phyloP scores from a whole-genome alignment of 2,797 vertebrate species.

The Emys orbicularis region DNA sequence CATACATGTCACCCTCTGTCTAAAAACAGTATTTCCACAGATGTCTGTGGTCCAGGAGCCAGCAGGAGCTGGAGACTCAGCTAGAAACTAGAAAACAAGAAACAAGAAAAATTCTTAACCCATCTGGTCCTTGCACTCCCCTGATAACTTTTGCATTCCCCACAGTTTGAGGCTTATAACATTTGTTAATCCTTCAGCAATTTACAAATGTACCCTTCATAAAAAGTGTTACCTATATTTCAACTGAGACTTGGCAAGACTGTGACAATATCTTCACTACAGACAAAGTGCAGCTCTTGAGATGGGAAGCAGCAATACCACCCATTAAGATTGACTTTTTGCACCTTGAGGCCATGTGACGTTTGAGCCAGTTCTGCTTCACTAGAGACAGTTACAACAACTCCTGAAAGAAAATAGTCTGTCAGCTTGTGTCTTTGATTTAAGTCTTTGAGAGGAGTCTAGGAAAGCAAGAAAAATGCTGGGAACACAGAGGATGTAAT shows the following conservation, averaged over 20 bases:
- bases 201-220: background rate
- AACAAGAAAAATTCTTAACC: background rate
- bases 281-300: background rate
- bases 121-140: background rate
- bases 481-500: background rate
- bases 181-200: background rate
- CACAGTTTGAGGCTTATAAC: background rate
- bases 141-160: background rate
- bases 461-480: background rate
- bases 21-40: background rate
- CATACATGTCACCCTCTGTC: background rate
- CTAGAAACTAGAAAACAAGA: background rate
- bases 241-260: accelerated
- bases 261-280: background rate
- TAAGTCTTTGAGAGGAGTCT: background rate
- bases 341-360: background rate
- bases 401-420: background rate
- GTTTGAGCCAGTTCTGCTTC: background rate
- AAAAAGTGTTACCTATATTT: background rate
- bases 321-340: background rate
- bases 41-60: background rate
- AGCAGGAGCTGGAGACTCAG: background rate
- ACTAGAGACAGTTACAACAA: background rate
- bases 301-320: accelerated
- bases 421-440: background rate